A percentile compares a stretch with the other conserved stretches of the same genome.
These are phyloP conservation scores for Phrynocephalus versicolor DNA, from an alignment of 2,113 vertebrate species.

Conservation along the genomic window DNA sequence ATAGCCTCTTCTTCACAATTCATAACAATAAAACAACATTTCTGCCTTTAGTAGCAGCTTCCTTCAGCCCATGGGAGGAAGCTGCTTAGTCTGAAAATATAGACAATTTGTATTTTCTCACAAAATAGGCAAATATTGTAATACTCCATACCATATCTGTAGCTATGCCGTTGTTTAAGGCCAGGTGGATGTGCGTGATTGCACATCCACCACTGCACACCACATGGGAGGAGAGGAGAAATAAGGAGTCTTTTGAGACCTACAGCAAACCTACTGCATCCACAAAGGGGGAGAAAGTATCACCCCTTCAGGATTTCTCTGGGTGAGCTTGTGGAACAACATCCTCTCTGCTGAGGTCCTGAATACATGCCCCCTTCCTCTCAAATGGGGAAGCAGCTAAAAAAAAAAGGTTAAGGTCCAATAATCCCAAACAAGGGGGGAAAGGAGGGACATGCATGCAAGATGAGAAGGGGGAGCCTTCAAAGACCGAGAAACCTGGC, in stretches of 20 bases:
- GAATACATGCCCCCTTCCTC: not conserved
- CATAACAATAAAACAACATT: not conserved
- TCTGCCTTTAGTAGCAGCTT: not conserved
- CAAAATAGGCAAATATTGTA: not conserved
- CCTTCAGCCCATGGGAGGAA: not conserved
- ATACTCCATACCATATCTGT: not conserved
- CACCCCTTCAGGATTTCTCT: not conserved
- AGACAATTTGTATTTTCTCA: not conserved
- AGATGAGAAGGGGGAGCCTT: not conserved
- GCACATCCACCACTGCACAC: too few species aligned
- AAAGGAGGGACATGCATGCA: not conserved
- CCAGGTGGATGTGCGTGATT: not conserved
- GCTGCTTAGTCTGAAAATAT: not conserved
- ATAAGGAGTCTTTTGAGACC: not conserved
- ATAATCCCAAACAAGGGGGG: not conserved
- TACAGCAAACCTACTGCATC: not conserved
- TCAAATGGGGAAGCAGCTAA: not conserved
- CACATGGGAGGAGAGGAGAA: not conserved
- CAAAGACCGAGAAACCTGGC: not conserved
- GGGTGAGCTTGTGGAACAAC: not conserved
- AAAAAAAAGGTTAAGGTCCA: not conserved
- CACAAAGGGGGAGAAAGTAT: not conserved
- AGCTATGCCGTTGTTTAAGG: not conserved
- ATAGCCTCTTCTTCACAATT: not conserved
- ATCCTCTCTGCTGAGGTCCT: not conserved